Conservation (phyloP, 2,113 vertebrate genomes). For the Tupaia tana region DNA sequence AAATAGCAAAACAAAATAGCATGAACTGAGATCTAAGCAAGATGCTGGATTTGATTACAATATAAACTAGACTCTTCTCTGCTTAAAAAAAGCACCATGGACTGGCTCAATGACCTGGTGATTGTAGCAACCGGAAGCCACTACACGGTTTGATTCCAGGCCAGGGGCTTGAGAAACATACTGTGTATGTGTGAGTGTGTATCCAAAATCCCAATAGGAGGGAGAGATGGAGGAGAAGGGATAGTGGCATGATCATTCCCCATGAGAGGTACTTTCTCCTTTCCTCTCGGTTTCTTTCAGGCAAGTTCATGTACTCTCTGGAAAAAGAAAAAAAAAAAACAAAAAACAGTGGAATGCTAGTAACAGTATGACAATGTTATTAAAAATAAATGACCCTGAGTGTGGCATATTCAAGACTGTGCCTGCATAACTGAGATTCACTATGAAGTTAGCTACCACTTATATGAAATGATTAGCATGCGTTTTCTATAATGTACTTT, state of each 20-base stretch:
- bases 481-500: not conserved
- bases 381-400: not conserved
- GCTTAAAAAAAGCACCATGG: not conserved
- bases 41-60: not conserved
- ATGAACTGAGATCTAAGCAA: not conserved
- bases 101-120: not conserved
- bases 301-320: too few relatives aligned
- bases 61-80: not conserved
- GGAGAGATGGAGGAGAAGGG: not conserved
- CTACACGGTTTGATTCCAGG: too few relatives aligned
- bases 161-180: too few relatives aligned
- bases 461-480: not conserved
- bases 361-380: not conserved
- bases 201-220: not conserved
- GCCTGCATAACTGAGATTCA: not conserved
- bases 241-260: too few relatives aligned
- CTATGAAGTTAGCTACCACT: not conserved
- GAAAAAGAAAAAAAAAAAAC: too few relatives aligned
- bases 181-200: too few relatives aligned
- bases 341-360: too few relatives aligned
- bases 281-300: too few relatives aligned
- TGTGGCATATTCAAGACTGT: not conserved
- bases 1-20: not conserved
- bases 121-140: too few relatives aligned
- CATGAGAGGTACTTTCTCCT: too few relatives aligned